A percentile compares a stretch with the other conserved stretches of the same genome.
Conservation (phyloP, 2,113 vertebrate genomes). For the Pteruthius melanotis region DNA sequence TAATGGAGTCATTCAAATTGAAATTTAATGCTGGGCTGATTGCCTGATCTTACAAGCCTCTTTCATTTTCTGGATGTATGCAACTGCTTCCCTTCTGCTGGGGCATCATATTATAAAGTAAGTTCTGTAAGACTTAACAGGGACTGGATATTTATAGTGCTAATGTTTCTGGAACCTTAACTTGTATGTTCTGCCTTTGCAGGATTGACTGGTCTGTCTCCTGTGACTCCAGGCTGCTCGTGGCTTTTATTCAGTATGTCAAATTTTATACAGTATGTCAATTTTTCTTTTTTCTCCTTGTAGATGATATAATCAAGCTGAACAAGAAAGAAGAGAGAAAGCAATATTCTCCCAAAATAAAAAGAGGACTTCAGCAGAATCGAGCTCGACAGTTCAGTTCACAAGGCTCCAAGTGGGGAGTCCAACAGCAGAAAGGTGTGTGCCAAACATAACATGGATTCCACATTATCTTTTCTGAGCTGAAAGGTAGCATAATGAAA, state of each 20-base stretch:
- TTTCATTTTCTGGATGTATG: background rate
- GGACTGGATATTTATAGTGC: background rate
- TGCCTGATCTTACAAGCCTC: background rate
- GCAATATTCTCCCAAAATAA: slow-evolving; percentile 76
- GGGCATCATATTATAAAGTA: background rate
- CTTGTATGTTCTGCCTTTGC: background rate
- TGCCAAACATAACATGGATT: background rate
- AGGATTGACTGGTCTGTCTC: background rate
- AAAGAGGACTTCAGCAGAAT: slow-evolving; percentile 76
- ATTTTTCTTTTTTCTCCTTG: background rate
- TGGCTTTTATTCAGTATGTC: background rate
- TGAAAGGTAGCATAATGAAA: background rate
- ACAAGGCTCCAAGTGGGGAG: slow-evolving; percentile 64
- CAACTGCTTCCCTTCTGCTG: background rate
- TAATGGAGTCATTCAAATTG: background rate
- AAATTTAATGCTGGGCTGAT: background rate
- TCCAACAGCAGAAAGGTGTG: slow-evolving; percentile 78
- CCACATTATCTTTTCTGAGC: background rate
- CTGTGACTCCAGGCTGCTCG: background rate
- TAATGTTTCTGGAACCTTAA: background rate
- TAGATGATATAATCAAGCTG: slow-evolving; percentile 94
- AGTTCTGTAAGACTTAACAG: background rate
- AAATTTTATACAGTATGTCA: background rate
- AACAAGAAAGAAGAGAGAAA: slow-evolving; percentile 88
- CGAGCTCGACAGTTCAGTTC: slow-evolving; percentile 70